A percentile compares a stretch with the other conserved stretches of the same genome.
phyloP scores from a whole-genome alignment of 1,140 invertebrate genomes.

The Drosophila kikkawai region DNA sequence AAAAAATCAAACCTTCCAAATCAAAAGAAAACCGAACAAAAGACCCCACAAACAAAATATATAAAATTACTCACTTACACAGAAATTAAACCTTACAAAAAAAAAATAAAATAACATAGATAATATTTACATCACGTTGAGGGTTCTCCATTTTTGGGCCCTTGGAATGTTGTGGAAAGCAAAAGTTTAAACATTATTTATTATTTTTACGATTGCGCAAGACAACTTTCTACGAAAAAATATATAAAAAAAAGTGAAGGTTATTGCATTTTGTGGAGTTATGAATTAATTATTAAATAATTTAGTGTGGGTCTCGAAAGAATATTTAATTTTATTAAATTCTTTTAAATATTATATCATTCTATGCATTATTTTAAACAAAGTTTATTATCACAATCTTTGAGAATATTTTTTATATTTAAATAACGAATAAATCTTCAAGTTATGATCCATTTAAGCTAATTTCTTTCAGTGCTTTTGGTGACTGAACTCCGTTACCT shows the following conservation, averaged over 20 bases:
- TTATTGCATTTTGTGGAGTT: constrained; percentile 6
- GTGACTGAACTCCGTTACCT: neutral
- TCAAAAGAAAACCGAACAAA: constrained; percentile 46
- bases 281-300: neutral
- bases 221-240: constrained; percentile 40
- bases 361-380: too few species aligned
- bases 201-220: constrained; percentile 22
- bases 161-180: constrained; percentile 54
- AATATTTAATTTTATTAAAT: too few species aligned
- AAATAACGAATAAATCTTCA: too few species aligned
- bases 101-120: constrained; percentile 22
- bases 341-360: too few species aligned
- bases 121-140: constrained; percentile 46
- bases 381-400: too few species aligned
- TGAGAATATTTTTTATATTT: too few species aligned
- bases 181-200: constrained; percentile 53
- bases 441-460: neutral
- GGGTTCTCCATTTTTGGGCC: constrained; percentile 42
- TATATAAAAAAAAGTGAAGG: neutral
- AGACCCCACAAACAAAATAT: neutral
- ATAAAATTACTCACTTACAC: constrained; percentile 12
- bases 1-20: constrained; percentile 22
- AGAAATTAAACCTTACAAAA: constrained; percentile 15
- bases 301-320: neutral
- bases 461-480: constrained; percentile 6